These are phyloP conservation scores for Aplodontia rufa DNA, from an alignment of 2,113 vertebrate species.

Conservation along the genomic window DNA sequence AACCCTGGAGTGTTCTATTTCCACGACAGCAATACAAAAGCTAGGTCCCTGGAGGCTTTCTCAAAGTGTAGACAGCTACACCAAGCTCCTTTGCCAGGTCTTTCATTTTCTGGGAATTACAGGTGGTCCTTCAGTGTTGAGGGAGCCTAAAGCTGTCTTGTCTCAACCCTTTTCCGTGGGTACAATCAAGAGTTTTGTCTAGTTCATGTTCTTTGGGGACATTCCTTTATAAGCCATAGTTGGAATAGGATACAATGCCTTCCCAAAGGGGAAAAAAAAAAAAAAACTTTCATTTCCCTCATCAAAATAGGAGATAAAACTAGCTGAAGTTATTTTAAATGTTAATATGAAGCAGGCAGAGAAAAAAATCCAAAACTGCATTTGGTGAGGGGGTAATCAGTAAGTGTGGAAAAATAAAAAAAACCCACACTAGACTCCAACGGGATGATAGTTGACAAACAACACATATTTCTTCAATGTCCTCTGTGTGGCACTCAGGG, in stretches of 20 bases:
- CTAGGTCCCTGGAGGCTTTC: neutral
- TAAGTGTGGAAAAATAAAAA: neutral
- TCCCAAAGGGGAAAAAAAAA: neutral
- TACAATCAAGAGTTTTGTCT: neutral
- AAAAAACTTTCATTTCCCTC: neutral
- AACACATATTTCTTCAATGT: neutral
- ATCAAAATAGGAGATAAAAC: neutral
- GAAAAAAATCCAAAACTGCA: neutral
- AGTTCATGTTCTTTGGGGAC: neutral
- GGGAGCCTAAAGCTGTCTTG: neutral
- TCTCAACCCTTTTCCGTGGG: neutral
- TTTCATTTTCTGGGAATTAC: neutral
- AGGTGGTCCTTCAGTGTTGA: neutral
- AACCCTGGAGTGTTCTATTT: neutral
- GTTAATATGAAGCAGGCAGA: neutral
- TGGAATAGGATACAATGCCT: neutral
- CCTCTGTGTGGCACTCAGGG: neutral
- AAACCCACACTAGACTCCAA: neutral
- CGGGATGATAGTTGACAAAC: neutral
- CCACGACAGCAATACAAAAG: neutral
- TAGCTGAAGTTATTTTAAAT: neutral
- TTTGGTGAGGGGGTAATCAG: neutral
- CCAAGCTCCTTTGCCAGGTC: neutral
- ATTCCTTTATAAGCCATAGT: neutral
- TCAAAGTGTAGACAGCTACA: neutral